phyloP scores from a whole-genome alignment of 2,888 invertebrate genomes.

The Rhagonycha fulva region DNA sequence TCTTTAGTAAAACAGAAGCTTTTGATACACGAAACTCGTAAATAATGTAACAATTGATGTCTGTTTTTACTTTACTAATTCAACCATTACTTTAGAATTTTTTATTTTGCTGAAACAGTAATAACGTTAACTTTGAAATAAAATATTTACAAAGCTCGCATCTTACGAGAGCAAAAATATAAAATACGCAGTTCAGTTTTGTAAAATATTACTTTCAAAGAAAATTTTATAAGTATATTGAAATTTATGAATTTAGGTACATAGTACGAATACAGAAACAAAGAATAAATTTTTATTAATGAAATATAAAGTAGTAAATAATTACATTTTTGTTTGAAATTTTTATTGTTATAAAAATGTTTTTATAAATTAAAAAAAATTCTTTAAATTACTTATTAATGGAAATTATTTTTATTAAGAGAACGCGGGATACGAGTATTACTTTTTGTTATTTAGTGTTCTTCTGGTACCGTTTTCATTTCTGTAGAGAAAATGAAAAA shows the following conservation, averaged over 20 bases:
- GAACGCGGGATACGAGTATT: no score
- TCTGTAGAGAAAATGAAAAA: no score
- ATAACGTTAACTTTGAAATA: constrained; percentile 2
- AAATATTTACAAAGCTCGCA: constrained; percentile 1
- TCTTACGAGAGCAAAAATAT: neutral
- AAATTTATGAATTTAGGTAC: neutral
- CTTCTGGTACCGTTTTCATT: no score
- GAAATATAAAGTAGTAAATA: neutral
- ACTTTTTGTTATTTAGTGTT: no score
- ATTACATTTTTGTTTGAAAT: neutral
- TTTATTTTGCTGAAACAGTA: constrained; percentile 5
- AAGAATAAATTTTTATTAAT: neutral
- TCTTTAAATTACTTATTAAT: neutral
- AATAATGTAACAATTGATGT: constrained; percentile 33
- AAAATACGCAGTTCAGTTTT: neutral
- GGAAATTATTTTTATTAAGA: neutral
- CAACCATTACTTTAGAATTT: constrained; percentile 11
- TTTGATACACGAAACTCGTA: constrained; percentile 24
- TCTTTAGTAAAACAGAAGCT: constrained; percentile 23
- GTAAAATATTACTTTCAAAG: neutral
- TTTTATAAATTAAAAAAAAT: neutral
- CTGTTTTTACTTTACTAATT: constrained; percentile 29
- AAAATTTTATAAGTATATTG: neutral
- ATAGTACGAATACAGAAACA: neutral
- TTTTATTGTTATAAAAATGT: neutral